Base-by-base conservation (phyloP, 92 coral and sea anemone genomes). In the Phenganax stokvisi region DNA sequence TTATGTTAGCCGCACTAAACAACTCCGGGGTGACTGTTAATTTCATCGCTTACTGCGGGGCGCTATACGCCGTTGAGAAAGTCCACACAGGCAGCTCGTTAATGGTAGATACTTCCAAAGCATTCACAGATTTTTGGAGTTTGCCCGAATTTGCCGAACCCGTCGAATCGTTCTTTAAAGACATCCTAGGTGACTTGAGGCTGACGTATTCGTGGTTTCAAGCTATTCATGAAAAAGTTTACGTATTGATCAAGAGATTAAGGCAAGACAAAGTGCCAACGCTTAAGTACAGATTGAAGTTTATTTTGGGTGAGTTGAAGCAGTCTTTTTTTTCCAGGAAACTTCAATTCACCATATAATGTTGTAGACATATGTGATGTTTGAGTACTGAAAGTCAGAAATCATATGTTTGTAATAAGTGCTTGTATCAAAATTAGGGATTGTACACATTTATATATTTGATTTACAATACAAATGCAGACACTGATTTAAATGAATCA, bases 121-220 rank as follows among this genome's bases (percentile, higher is more conserved):
- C 76, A 37, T 71, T 71, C 25, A 44, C 76, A 37, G 76, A 71
- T 71, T 71, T 71, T 44, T 71, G 54, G 54, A 20, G 12, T 20
- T 20, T 71, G 53, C 76, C 76, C 7, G 56, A 73, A 17, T 73
- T 73, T 73, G 25, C 57, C 29, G 77, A 73, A 53, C 60, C 15
- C 4, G 8, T 73, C 1, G 77, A 73, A 51, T 52, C 29, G 30
- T 54, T 52, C 25, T 10, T 73, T 8, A 69, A 69, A 69, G n/a
- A 29, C 9, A 30, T 69, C 20, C 52, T 69, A 20, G 29, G 31
- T 12, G 28, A 71, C n/a, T 37, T 71, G 76, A 71, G 76, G 56
- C 0, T 37, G n/a, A 16, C 54, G 8, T 54, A 20, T 27, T 3
- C 9, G 2, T 17, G 31, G 20, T 52, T 73, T 27, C 28, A 52